Evolutionary conservation across 2,888 invertebrate species (phyloP).

Genomic region (Dione vanillae): DNA sequence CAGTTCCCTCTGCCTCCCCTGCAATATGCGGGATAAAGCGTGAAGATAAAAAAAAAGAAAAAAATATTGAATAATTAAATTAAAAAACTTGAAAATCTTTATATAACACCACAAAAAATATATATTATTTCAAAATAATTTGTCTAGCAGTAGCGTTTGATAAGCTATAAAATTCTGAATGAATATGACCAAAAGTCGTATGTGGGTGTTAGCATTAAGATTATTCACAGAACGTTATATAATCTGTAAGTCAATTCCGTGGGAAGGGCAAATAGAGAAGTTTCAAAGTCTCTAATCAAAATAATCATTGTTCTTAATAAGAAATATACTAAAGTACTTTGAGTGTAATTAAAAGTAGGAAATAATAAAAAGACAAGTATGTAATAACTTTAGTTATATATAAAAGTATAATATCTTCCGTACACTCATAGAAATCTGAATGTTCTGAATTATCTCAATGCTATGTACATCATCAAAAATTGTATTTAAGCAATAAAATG

Average conservation of each 20-base stretch:
- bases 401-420: no score
- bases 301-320: neutral
- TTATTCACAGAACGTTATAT: conserved; percentile 24
- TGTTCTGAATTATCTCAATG: no score
- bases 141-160: neutral
- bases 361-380: neutral
- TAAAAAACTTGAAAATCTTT: no score
- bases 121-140: no score
- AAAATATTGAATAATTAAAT: no score
- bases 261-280: conserved; percentile 43
- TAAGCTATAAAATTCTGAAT: neutral
- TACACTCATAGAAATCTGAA: no score
- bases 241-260: conserved; percentile 30
- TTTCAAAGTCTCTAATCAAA: conserved; percentile 20
- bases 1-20: no score
- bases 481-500: no score
- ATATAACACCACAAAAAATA: no score
- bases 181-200: neutral
- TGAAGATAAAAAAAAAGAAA: no score
- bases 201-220: conserved; percentile 17
- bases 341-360: neutral
- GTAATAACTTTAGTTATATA: neutral
- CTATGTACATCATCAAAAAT: no score
- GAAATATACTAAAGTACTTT: neutral
- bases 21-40: no score